Evolutionary conservation across 2,113 vertebrate species (phyloP), one percentile per base, ranked within the genome.

Genomic region (Menidia beryllina): DNA sequence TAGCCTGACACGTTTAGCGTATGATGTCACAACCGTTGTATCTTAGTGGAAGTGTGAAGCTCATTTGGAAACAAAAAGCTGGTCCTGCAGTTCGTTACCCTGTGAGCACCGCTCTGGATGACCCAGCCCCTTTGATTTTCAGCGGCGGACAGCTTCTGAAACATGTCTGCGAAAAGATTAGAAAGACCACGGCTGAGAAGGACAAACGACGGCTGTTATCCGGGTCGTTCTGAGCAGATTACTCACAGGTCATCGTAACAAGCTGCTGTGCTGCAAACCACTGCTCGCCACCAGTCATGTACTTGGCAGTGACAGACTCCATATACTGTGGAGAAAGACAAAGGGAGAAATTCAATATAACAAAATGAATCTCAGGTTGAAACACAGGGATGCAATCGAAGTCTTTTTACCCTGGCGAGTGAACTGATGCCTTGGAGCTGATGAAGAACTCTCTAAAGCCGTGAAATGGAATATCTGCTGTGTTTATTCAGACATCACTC

Each of bases 231-330:
- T 47, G 36, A 9, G n/a, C 27, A 53, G 53, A 41, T 75, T 47
- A 88, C 95, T 95, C 87, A 96, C 95, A 95, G 7, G 92, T 95
- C 93, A 96, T 92, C 49, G 94, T 96, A 86, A 96, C 92, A 75
- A 97, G 86, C 71, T 93, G 93, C 84, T 95, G 95, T 67, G 87
- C 76, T 7, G 92, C 85, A 75, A 94, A 92, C 0, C 88, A 83
- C 39, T 94, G 88, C 50, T 95, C 94, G 7, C 91, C 85, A 0
- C 86, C 92, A 6, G 88, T 86, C 3, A 95, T 86, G 82, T 94
- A 96, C 23, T 2, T 11, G 3, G 83, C 90, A 64, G 94, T 78
- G 69, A 94, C 92, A 1, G 83, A 88, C 88, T 96, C 94, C 93
- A 96, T 94, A 61, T 91, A 88, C 95, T 97, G 47, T 79, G 25